Base-by-base conservation (phyloP, 30 jellyfish, hydroid and myxozoan genomes). In the Aurelia coerulea region DNA sequence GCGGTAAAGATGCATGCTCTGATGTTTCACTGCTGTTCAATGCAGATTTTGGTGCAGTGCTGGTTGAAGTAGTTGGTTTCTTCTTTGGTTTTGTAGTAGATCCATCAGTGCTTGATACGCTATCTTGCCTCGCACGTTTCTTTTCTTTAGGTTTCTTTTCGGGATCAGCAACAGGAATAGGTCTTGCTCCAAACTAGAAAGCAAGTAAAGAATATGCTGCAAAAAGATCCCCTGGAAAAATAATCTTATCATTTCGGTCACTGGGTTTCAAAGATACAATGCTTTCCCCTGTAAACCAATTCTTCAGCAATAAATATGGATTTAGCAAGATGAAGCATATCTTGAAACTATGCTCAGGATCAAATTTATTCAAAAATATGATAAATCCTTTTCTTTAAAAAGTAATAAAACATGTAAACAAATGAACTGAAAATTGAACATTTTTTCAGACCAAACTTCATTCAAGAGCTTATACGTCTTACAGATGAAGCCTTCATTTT, bases 61-160 rank as follows among this genome's bases (percentile, higher is more conserved):
- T 60, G 1, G 17, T 62, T 9, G 35, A 50, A 35, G 41, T 41
- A 52, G 62, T 79, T 35, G 77, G 72, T 4, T 86, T 86, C 81
- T 66, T 58, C 69, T 86, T 76, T 41, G 16, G 86, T 64, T 68
- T 70, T 32, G 39, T 39, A 1, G 78, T 11, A 14, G 88, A 14
- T 10, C 86, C 86, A 35, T 86, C 95, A 2, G 85, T 62, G 66
- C 74, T 86, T 18, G 89, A 65, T 5, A 41, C 81, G 62, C 84
- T 58, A 62, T 86, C 95, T 52, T 64, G 79, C 58, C 78, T 52
- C 2, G 62, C 11, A 17, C 78, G 89, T 63, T 86, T 79, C 79
- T 65, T 76, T 35, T 76, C 82, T 69, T 78, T 86, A 49, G 31
- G 81, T 53, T 39, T 86, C 78, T 39, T 86, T 72, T 74, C 81